These are phyloP conservation scores for Protobothrops mucrosquamatus DNA, from an alignment of 2,113 vertebrate genomes.

Conservation along the genomic window DNA sequence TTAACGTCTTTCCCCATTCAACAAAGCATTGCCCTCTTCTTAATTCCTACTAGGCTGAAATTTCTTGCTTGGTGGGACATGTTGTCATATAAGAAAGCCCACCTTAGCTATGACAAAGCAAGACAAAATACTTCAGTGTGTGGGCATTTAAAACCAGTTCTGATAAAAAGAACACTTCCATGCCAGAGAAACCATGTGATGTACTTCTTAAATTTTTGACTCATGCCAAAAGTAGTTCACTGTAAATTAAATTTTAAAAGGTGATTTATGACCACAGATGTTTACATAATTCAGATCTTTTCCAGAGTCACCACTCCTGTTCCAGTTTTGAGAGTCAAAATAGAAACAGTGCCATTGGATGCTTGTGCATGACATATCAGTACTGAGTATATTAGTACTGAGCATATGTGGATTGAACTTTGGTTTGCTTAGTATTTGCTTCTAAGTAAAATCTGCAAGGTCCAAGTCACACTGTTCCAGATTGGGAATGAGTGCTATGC, in stretches of 20 bases:
- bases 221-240: neutral
- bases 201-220: neutral
- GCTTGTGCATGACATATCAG: neutral
- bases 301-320: neutral
- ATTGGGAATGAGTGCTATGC: neutral
- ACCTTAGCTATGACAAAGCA: neutral
- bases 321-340: neutral
- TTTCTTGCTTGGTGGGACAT: neutral
- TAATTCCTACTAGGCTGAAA: neutral
- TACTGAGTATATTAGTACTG: neutral
- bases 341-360: neutral
- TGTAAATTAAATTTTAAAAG: neutral
- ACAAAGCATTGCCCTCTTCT: neutral
- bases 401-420: neutral
- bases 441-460: neutral
- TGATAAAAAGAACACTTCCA: neutral
- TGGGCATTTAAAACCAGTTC: neutral
- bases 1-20: neutral
- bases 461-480: neutral
- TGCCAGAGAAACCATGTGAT: neutral
- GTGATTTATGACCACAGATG: neutral
- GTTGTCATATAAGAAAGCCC: neutral
- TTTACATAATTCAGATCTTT: neutral
- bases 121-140: neutral
- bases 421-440: neutral